Evolutionary conservation across 2,888 invertebrate species (phyloP).

Genomic region (Apotomis betuletana): DNA sequence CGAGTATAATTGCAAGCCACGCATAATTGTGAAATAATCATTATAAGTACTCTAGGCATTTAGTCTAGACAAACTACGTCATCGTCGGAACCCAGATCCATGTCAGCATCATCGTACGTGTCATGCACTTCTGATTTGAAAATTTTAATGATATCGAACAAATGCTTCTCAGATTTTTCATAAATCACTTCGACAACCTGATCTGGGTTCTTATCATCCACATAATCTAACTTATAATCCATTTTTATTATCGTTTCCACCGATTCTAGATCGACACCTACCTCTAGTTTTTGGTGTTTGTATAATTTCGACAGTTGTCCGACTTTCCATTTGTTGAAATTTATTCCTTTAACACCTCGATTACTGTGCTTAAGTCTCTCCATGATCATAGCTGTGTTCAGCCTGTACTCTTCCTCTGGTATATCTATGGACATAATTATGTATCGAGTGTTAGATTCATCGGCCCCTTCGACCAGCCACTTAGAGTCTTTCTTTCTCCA

Average conservation of each 20-base stretch:
- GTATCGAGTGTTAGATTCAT: slow-evolving; percentile 56
- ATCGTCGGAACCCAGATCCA: slow-evolving; percentile 68
- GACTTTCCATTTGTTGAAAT: slow-evolving; percentile 68
- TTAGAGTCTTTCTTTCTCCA: slow-evolving; percentile 58
- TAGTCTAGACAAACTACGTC: slow-evolving; percentile 51
- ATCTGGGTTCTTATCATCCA: slow-evolving; percentile 47
- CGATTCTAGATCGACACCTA: slow-evolving; percentile 69
- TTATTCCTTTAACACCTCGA: slow-evolving; percentile 65
- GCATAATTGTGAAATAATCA: slow-evolving; percentile 4
- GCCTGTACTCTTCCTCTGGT: slow-evolving; percentile 45
- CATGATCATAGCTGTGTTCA: slow-evolving; percentile 47
- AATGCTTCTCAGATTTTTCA: slow-evolving; percentile 49
- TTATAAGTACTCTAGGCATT: background rate
- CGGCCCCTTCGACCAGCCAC: slow-evolving; percentile 58
- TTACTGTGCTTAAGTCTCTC: slow-evolving; percentile 65
- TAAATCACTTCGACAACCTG: slow-evolving; percentile 52
- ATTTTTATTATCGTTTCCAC: slow-evolving; percentile 60
- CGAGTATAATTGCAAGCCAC: slow-evolving; percentile 9
- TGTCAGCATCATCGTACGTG: slow-evolving; percentile 69
- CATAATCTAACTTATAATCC: slow-evolving; percentile 63
- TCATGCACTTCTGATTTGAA: slow-evolving; percentile 64
- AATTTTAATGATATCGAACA: slow-evolving; percentile 58
- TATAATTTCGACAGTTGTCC: slow-evolving; percentile 4
- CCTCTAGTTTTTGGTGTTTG: slow-evolving; percentile 49
- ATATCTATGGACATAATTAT: slow-evolving; percentile 57